Evolutionary conservation across 2,113 vertebrate species (phyloP).

Genomic region (Zapus hudsonius): DNA sequence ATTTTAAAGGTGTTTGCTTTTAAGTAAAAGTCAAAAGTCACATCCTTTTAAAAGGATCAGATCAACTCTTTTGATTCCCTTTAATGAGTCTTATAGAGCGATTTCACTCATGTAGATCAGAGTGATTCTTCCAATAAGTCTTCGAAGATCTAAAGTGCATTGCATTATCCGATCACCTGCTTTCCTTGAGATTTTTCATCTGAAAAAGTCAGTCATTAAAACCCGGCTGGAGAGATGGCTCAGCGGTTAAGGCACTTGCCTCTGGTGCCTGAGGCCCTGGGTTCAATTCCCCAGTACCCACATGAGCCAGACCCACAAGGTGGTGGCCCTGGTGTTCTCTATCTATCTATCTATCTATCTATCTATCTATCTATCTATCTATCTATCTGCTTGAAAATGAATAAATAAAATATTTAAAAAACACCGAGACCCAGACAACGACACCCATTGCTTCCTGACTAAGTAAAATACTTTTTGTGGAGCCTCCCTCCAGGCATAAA

Average conservation of each 20-base stretch:
- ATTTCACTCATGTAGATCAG: neutral
- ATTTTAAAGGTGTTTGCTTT: neutral
- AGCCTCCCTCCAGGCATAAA: no score
- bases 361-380: no score
- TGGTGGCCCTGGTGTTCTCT: no score
- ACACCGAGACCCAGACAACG: neutral
- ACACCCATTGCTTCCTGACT: neutral
- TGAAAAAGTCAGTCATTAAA: neutral
- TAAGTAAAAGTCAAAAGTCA: neutral
- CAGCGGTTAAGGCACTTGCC: no score
- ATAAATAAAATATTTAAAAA: neutral
- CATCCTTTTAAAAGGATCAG: neutral
- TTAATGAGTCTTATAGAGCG: neutral
- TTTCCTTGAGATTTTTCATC: neutral
- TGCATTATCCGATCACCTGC: neutral
- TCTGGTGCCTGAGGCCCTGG: no score
- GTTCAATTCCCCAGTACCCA: no score
- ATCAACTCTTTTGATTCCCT: neutral
- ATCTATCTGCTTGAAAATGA: no score
- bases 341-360: no score
- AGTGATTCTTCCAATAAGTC: neutral
- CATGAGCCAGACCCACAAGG: no score
- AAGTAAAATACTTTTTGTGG: neutral
- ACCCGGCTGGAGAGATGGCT: no score
- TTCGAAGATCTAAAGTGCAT: neutral